Percentiles rank a stretch among this genome's conserved stretches.
These are phyloP conservation scores for Tenebrosternarchus preto DNA, from an alignment of 2,113 vertebrate genomes.

Conservation along the genomic window DNA sequence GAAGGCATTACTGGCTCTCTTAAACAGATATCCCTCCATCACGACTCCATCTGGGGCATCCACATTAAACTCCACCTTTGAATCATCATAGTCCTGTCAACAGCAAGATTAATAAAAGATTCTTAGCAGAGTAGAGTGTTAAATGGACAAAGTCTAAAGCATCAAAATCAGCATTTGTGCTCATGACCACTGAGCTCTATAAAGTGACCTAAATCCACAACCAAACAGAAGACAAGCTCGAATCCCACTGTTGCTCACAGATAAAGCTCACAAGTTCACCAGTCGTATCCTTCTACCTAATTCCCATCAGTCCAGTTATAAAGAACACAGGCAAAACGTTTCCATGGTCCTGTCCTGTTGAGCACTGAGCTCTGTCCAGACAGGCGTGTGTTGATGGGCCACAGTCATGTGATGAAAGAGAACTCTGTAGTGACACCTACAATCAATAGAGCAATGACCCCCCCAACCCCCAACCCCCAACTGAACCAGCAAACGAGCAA, in stretches of 20 bases:
- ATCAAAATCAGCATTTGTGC: background rate
- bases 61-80: conserved; percentile 75
- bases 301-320: background rate
- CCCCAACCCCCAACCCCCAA: background rate
- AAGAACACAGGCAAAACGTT: background rate
- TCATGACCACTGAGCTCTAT: background rate
- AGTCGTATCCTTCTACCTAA: conserved; percentile 24
- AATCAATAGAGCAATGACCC: background rate
- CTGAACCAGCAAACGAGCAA: background rate
- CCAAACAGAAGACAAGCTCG: conserved; percentile 31
- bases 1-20: conserved; percentile 78
- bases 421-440: background rate
- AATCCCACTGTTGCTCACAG: conserved; percentile 39
- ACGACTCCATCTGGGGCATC: conserved; percentile 79
- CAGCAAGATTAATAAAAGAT: background rate
- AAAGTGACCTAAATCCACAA: conserved; percentile 3
- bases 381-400: background rate
- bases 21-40: conserved; percentile 80
- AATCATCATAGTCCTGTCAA: conserved; percentile 74
- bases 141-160: background rate
- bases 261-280: conserved; percentile 17
- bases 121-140: background rate
- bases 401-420: background rate
- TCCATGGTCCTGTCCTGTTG: background rate
- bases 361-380: background rate